Conservation (phyloP, 1,140 invertebrate species). For the Pseudomyrmex cubaensis region DNA sequence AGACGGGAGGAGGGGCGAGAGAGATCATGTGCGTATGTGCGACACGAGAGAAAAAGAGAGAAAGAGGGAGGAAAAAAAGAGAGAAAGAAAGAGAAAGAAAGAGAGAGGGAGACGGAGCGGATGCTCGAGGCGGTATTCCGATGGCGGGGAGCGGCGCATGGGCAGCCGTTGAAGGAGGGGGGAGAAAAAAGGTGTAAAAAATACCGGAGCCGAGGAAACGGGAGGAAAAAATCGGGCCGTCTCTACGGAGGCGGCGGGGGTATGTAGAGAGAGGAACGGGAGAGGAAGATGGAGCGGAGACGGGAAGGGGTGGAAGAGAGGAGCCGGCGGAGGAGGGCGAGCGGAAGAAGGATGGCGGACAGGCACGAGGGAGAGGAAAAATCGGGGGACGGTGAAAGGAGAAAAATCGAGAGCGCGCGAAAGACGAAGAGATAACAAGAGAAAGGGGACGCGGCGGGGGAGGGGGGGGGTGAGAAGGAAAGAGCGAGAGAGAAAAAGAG, state of each 20-base stretch:
- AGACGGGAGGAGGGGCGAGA: slow-evolving; percentile 43
- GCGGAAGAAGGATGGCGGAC: slow-evolving; percentile 55
- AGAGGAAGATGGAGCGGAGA: slow-evolving; percentile 60
- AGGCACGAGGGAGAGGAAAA: slow-evolving; percentile 54
- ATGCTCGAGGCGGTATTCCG: slow-evolving; percentile 58
- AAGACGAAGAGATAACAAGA: slow-evolving; percentile 58
- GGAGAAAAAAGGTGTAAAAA: slow-evolving; percentile 80
- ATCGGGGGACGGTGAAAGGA: slow-evolving; percentile 51
- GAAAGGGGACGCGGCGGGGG: slow-evolving; percentile 8
- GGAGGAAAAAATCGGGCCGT: slow-evolving; percentile 82
- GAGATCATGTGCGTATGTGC: slow-evolving; percentile 59
- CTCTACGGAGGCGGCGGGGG: slow-evolving; percentile 72
- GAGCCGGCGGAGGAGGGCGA: slow-evolving; percentile 43
- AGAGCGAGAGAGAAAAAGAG: slow-evolving; percentile 16
- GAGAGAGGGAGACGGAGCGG: slow-evolving; percentile 51
- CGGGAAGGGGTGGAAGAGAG: slow-evolving; percentile 61
- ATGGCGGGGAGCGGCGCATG: slow-evolving; percentile 45
- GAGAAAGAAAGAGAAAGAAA: not conserved
- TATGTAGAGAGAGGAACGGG: slow-evolving; percentile 63
- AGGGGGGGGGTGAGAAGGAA: not conserved
- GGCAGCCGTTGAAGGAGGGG: slow-evolving; percentile 54
- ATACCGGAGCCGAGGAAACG: slow-evolving; percentile 81
- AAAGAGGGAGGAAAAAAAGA: slow-evolving; percentile 42
- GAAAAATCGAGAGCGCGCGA: slow-evolving; percentile 47
- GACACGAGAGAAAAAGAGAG: slow-evolving; percentile 50